A percentile compares a stretch with the other conserved stretches of the same genome.
phyloP scores from a whole-genome alignment of 2,113 vertebrate species.

The Nasalis larvatus region DNA sequence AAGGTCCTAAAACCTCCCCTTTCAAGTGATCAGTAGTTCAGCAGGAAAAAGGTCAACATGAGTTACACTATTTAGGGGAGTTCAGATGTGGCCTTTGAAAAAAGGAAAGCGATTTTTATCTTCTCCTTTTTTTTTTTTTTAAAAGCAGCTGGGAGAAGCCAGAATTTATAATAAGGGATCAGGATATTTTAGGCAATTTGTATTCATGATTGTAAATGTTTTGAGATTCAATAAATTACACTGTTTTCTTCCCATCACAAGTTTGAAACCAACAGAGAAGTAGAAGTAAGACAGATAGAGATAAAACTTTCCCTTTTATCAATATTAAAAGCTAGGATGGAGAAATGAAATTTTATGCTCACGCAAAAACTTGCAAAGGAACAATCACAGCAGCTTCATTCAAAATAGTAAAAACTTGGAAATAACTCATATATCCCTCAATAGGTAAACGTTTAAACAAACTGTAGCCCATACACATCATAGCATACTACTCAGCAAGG shows the following conservation, averaged over 20 bases:
- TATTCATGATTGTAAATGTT: background rate
- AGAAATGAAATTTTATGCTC: background rate
- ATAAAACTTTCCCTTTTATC: background rate
- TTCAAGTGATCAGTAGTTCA: background rate
- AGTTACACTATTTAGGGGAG: background rate
- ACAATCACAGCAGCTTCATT: background rate
- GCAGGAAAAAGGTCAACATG: background rate
- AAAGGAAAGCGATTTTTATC: background rate
- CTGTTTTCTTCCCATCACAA: background rate
- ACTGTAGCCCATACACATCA: background rate
- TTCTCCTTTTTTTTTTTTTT: background rate
- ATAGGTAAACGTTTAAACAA: background rate
- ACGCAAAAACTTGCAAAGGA: background rate
- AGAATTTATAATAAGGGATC: background rate
- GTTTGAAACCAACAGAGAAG: background rate
- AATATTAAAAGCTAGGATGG: background rate
- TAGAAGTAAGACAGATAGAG: background rate
- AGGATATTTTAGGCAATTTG: background rate
- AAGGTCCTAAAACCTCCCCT: background rate
- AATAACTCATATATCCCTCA: background rate
- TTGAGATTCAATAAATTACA: background rate
- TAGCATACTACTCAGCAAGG: background rate
- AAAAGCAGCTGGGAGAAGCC: background rate
- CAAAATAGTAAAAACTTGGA: background rate
- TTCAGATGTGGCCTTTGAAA: background rate